phyloP scores from a whole-genome alignment of 2,797 vertebrate genomes.

The Balearica regulorum region DNA sequence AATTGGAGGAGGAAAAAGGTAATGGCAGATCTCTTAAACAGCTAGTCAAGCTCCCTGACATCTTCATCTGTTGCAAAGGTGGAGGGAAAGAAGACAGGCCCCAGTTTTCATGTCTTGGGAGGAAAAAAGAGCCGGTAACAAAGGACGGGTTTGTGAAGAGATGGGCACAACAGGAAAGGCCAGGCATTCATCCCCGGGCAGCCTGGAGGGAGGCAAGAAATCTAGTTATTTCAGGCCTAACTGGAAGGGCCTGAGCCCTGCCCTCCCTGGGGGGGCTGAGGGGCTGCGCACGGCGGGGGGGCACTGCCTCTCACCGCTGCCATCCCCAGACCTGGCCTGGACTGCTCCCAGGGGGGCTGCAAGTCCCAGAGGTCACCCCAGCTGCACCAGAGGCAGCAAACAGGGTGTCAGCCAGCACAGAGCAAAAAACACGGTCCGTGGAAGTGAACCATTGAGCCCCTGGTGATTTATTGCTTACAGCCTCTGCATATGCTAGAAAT shows the following conservation, averaged over 20 bases:
- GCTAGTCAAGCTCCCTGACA: conserved; percentile 13
- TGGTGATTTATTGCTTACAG: conserved; percentile 73
- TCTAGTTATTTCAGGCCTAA: neutral
- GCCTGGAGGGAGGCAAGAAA: neutral
- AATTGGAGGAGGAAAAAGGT: conserved; percentile 43
- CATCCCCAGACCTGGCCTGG: neutral
- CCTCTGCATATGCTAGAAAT: conserved; percentile 64
- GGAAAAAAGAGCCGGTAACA: neutral
- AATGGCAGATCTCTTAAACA: conserved; percentile 37
- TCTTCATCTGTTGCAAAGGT: conserved; percentile 40
- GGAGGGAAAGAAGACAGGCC: neutral
- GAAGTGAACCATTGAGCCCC: conserved; percentile 58
- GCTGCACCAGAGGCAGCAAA: neutral
- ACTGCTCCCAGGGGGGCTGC: neutral
- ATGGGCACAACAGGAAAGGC: neutral
- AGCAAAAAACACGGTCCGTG: neutral
- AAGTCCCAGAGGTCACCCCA: neutral
- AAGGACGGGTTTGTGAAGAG: neutral
- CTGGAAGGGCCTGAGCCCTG: neutral
- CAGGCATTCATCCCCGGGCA: neutral
- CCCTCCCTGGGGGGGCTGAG: neutral
- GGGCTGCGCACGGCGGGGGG: rapidly evolving
- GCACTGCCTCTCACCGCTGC: neutral
- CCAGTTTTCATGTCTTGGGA: neutral
- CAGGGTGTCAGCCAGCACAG: conserved; percentile 71